Percentiles rank a stretch among this genome's conserved stretches.
These are phyloP conservation scores for Idaea aversata DNA, from an alignment of 2,888 invertebrate genomes.

Conservation along the genomic window DNA sequence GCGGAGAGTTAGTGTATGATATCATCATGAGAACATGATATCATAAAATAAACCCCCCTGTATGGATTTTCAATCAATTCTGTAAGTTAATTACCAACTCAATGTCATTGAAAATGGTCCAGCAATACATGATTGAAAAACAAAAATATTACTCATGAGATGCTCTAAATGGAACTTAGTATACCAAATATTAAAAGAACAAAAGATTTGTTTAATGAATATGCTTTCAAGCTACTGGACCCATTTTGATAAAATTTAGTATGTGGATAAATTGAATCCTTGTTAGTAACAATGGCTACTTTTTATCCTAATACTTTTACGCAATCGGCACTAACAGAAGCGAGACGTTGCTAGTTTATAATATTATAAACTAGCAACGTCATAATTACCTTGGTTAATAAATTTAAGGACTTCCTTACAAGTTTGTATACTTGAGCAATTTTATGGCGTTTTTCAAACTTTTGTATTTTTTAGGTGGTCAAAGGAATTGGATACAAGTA, in stretches of 20 bases:
- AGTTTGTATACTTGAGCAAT: not conserved
- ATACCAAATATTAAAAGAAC: no score
- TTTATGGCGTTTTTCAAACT: not conserved
- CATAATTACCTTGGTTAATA: no score
- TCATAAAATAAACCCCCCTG: no score
- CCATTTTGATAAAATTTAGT: no score
- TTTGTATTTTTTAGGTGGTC: slow-evolving; percentile 82
- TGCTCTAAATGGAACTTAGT: no score
- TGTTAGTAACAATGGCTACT: not conserved
- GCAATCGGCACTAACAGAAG: not conserved
- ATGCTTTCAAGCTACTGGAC: not conserved
- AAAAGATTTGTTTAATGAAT: not conserved
- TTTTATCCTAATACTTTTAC: not conserved
- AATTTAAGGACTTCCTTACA: no score
- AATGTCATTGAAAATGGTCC: not conserved
- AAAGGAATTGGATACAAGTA: slow-evolving; percentile 94
- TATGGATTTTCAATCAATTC: no score
- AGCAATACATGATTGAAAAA: not conserved
- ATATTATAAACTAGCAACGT: no score
- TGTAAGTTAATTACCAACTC: no score
- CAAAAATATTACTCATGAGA: not conserved
- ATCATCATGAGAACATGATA: no score
- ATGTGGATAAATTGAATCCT: no score
- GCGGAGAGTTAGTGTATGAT: no score
- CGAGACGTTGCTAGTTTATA: not conserved